Percentiles rank a stretch among this genome's conserved stretches.
These are phyloP conservation scores for Malurus cyaneus DNA, from an alignment of 2,113 vertebrate genomes.

Conservation along the genomic window DNA sequence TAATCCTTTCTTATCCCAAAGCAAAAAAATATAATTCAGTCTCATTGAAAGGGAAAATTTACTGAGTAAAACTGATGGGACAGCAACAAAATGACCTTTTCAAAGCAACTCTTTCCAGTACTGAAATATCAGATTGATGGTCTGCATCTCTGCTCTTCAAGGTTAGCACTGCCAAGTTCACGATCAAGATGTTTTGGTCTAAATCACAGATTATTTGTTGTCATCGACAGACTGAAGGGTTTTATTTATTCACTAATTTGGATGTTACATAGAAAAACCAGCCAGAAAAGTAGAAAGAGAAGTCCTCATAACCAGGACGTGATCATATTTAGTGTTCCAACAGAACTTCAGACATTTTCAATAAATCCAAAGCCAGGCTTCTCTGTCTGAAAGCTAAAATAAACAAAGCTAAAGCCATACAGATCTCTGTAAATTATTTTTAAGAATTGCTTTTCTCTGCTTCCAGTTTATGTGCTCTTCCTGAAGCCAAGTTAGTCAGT, in stretches of 20 bases:
- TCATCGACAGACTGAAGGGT: background rate
- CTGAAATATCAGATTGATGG: background rate
- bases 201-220: conserved; percentile 22
- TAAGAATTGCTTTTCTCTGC: background rate
- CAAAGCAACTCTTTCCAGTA: background rate
- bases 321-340: conserved; percentile 20
- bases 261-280: background rate
- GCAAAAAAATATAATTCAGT: background rate
- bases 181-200: background rate
- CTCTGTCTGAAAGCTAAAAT: background rate
- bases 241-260: conserved; percentile 38
- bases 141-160: background rate
- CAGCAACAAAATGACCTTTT: background rate
- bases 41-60: background rate
- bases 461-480: background rate
- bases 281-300: background rate
- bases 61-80: background rate
- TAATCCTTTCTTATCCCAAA: background rate
- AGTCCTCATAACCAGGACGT: background rate
- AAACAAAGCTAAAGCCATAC: background rate
- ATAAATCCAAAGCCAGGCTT: background rate
- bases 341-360: background rate
- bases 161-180: background rate
- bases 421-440: background rate
- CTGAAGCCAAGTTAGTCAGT: background rate